Percentiles rank a stretch among this genome's conserved stretches.
These are phyloP conservation scores for Magallana ariakensis DNA, from an alignment of 1,140 invertebrate species.

Conservation along the genomic window DNA sequence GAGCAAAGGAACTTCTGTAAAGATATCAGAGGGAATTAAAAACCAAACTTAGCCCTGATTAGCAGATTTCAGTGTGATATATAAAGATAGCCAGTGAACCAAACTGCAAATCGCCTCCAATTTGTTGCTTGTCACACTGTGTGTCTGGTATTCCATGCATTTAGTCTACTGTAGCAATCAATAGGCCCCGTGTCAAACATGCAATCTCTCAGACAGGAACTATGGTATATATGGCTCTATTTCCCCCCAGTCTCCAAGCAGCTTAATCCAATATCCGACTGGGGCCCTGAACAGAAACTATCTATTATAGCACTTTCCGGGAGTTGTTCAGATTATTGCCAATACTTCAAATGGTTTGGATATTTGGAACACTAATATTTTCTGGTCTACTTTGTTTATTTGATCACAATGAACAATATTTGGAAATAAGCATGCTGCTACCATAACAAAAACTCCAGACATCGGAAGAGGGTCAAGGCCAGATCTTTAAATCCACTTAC, in stretches of 20 bases:
- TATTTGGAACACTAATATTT: constrained; percentile 20
- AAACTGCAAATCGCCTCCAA: background rate
- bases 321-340: background rate
- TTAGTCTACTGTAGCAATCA: background rate
- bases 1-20: too few relatives aligned
- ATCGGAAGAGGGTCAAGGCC: background rate
- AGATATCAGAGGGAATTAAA: background rate
- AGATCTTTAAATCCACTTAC: constrained; percentile 5
- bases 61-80: background rate
- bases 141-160: constrained; percentile 14
- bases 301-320: background rate
- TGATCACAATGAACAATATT: background rate
- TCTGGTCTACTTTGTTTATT: background rate
- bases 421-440: constrained; percentile 8
- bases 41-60: background rate
- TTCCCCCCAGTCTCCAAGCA: constrained; percentile 8
- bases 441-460: constrained; percentile 12
- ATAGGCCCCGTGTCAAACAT: constrained; percentile 4
- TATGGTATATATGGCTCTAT: background rate
- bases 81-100: background rate
- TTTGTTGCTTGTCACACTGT: background rate
- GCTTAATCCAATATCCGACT: background rate
- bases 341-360: background rate
- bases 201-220: constrained; percentile 18
- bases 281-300: background rate